phyloP scores from a whole-genome alignment of 2,797 vertebrate species.

The Diplodus puntazzo region DNA sequence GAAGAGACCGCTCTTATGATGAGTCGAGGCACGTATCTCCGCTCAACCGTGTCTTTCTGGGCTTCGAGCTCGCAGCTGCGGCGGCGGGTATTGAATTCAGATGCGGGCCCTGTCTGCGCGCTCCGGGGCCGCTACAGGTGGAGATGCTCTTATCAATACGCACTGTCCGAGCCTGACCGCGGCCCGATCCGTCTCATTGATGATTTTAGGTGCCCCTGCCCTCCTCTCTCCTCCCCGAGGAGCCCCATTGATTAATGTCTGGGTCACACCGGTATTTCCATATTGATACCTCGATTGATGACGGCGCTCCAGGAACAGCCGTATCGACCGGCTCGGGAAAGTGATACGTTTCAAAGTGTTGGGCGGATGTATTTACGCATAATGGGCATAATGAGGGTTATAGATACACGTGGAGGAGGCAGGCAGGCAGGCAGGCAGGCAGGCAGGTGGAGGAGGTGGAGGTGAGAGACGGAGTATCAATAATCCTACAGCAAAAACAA shows the following conservation, averaged over 20 bases:
- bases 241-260: constrained; percentile 85
- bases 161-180: constrained; percentile 76
- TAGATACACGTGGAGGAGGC: constrained; percentile 9
- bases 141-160: constrained; percentile 83
- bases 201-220: constrained; percentile 78
- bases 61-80: constrained; percentile 76
- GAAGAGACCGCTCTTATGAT: constrained; percentile 76
- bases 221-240: constrained; percentile 72
- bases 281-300: constrained; percentile 89
- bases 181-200: constrained; percentile 84
- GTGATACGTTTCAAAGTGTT: constrained; percentile 78
- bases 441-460: neutral
- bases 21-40: constrained; percentile 86
- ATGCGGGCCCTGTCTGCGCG: constrained; percentile 71
- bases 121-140: constrained; percentile 79
- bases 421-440: neutral
- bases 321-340: constrained; percentile 80
- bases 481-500: constrained; percentile 10
- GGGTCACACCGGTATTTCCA: constrained; percentile 86
- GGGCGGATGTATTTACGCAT: constrained; percentile 69
- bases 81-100: constrained; percentile 84
- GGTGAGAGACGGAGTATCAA: constrained; percentile 20
- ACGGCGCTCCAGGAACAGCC: constrained; percentile 80
- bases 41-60: constrained; percentile 84
- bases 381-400: constrained; percentile 32